Evolutionary conservation across 1,140 invertebrate species (phyloP).

Genomic region (Ephestia elutella): DNA sequence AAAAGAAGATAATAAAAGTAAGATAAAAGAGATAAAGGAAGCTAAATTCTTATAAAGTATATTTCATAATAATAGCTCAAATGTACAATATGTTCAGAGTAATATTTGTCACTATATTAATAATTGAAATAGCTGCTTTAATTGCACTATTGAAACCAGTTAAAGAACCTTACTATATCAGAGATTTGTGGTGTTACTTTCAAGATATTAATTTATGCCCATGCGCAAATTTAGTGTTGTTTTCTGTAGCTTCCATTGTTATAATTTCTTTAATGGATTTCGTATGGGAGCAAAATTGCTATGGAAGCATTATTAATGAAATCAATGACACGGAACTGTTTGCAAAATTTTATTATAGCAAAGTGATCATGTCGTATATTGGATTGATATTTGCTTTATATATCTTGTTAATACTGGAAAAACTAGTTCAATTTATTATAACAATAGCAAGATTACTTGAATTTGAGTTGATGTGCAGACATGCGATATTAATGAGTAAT

Average conservation of each 20-base stretch:
- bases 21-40: no score
- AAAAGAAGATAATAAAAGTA: constrained; percentile 23
- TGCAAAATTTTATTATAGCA: constrained; percentile 34
- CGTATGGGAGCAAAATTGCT: constrained; percentile 25
- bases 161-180: constrained; percentile 33
- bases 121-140: constrained; percentile 33
- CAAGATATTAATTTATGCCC: constrained; percentile 15
- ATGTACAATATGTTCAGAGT: constrained; percentile 33
- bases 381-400: constrained; percentile 35
- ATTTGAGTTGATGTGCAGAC: constrained; percentile 49
- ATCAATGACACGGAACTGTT: constrained; percentile 24
- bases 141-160: constrained; percentile 42
- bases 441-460: constrained; percentile 40
- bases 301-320: constrained; percentile 17
- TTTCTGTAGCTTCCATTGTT: constrained; percentile 18
- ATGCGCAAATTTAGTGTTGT: not conserved
- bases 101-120: constrained; percentile 25
- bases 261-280: constrained; percentile 35
- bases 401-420: constrained; percentile 37
- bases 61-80: no score
- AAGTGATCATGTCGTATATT: constrained; percentile 27
- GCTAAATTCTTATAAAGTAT: no score
- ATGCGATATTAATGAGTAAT: constrained; percentile 30
- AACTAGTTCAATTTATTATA: constrained; percentile 31
- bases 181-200: constrained; percentile 38